Base-by-base conservation (phyloP, 2,888 invertebrate species). In the Proisotoma minuta region DNA sequence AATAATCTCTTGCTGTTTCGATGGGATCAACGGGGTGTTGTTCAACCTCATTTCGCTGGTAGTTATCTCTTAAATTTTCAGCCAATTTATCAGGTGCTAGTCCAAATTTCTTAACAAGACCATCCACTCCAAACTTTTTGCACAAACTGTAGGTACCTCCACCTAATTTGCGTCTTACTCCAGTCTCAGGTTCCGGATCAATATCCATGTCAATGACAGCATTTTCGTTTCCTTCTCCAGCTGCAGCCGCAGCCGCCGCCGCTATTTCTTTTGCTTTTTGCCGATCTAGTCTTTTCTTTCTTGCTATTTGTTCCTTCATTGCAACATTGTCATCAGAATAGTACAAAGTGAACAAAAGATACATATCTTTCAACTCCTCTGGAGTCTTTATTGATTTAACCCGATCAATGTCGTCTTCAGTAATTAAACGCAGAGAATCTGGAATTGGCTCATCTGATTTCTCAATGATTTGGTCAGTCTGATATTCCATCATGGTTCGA, bases 61-160 rank as follows among this genome's bases (percentile, higher is more conserved):
- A 97, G 77, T 94, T 93, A 76, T 97, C 96, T 1, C 94, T 84
- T 5, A 98, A 82, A 80, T 99, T 98, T 80, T 97, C 96, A 0
- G 94, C 95, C 78, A 94, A 96, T 78, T 97, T 89, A 76, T 94
- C 92, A 0, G 98, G 93, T 0, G 88, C 85, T 57, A 99, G 80
- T 65, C 98, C 98, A 78, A 97, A 98, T 76, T 88, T 87, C 77
- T 89, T 89, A 2, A 91, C 91, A 49, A 97, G 82, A 0, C 87
- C 86, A 74, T 86, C 89, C 12, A 95, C 83, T 24, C 92, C 92
- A 2, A 91, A 90, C 77, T 87, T 88, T 57, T 87, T 82, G 75
- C 95, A 95, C 70, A 95, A 84, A 40, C 87, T 85, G 76, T 97
- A 97, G 0, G 92, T 89, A 1, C 95, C 94, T 48, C 89, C 88